These are phyloP conservation scores for Pachyrhynchus sulphureomaculatus DNA, from an alignment of 1,140 invertebrate species.

Conservation along the genomic window DNA sequence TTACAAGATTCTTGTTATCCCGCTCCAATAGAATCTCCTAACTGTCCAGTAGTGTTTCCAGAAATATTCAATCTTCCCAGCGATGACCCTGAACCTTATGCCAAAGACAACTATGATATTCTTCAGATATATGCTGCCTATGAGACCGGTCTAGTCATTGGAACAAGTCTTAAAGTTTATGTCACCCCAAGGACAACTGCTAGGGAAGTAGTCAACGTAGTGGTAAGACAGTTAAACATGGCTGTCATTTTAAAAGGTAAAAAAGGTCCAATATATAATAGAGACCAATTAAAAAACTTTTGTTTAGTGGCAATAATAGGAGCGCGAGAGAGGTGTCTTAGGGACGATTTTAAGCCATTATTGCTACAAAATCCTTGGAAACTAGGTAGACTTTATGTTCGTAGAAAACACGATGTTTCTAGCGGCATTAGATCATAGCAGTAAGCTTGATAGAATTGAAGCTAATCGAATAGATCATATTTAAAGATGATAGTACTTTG, in stretches of 20 bases:
- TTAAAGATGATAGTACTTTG: slow-evolving; percentile 11
- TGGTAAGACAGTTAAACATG: slow-evolving; percentile 93
- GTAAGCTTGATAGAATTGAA: slow-evolving; percentile 55
- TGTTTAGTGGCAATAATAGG: slow-evolving; percentile 94
- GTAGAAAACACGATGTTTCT: slow-evolving; percentile 85
- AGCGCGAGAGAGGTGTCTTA: slow-evolving; percentile 83
- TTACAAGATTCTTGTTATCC: slow-evolving; percentile 49
- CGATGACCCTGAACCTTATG: slow-evolving; percentile 37
- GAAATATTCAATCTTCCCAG: slow-evolving; percentile 41
- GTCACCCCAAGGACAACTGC: slow-evolving; percentile 88
- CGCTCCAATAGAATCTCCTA: slow-evolving; percentile 47
- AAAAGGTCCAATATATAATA: slow-evolving; percentile 80
- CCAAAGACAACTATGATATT: slow-evolving; percentile 54
- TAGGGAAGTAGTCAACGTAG: slow-evolving; percentile 89
- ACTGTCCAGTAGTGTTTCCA: slow-evolving; percentile 34
- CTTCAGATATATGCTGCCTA: slow-evolving; percentile 91
- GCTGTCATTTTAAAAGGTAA: slow-evolving; percentile 83
- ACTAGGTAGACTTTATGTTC: slow-evolving; percentile 86
- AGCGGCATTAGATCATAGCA: slow-evolving; percentile 82
- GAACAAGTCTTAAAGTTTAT: slow-evolving; percentile 90
- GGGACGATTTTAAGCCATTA: slow-evolving; percentile 90
- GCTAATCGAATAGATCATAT: slow-evolving; percentile 21
- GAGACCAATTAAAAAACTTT: slow-evolving; percentile 80
- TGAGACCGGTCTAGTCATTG: slow-evolving; percentile 87
- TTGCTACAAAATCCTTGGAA: slow-evolving; percentile 94